Percentiles rank a stretch among this genome's conserved stretches.
Evolutionary conservation across 2,113 vertebrate genomes (phyloP).

Genomic region (Bos taurus): ARS-UCD2.0 NC_037335.1:103343501-103344000

Average conservation of each 20-base stretch:
- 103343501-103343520: neutral
- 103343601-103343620: neutral
- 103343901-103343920: neutral
- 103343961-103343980: neutral
- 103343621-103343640: neutral
- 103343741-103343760: neutral
- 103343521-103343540: neutral
- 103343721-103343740: neutral
- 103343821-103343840: neutral
- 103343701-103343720: accelerated
- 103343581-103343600: neutral
- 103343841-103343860: neutral
- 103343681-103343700: accelerated
- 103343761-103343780: neutral
- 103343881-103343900: neutral
- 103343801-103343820: neutral
- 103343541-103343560: neutral
- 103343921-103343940: neutral
- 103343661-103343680: accelerated
- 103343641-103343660: accelerated
- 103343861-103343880: neutral
- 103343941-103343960: neutral
- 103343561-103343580: neutral
- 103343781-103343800: neutral
- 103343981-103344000: neutral